These are phyloP conservation scores for Coptotermes formosanus DNA, from an alignment of 1,140 invertebrate genomes.

Conservation along the genomic window DNA sequence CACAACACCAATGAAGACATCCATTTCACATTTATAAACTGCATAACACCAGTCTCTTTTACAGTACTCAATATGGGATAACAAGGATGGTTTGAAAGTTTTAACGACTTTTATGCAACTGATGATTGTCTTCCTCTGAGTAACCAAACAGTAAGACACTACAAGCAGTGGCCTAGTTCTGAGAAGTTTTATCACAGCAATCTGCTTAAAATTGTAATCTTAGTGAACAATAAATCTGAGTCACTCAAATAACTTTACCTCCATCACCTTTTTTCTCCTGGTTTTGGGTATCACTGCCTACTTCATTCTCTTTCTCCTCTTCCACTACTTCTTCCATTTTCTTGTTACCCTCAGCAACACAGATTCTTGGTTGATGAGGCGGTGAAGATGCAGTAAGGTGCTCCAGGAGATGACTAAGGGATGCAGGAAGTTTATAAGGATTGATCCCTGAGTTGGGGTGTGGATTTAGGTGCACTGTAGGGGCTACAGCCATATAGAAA, in stretches of 20 bases:
- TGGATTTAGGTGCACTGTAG: constrained; percentile 49
- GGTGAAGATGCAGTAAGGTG: constrained; percentile 48
- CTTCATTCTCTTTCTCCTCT: constrained; percentile 33
- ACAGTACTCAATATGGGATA: too few species aligned
- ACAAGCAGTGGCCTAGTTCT: too few species aligned
- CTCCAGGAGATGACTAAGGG: constrained; percentile 63
- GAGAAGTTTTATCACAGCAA: too few species aligned
- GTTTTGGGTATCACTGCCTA: constrained; percentile 23
- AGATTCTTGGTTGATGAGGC: constrained; percentile 44
- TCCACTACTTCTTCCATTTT: constrained; percentile 29
- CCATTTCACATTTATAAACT: too few species aligned
- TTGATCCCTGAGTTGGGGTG: constrained; percentile 36
- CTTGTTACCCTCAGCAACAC: not conserved
- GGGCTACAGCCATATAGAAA: constrained; percentile 57
- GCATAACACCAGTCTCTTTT: too few species aligned
- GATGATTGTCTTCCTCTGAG: too few species aligned
- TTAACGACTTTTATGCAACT: too few species aligned
- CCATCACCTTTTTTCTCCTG: not conserved
- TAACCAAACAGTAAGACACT: too few species aligned
- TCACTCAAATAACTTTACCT: not conserved
- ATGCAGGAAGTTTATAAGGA: constrained; percentile 60
- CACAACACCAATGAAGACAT: too few species aligned
- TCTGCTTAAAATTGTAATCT: too few species aligned
- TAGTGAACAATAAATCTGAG: too few species aligned
- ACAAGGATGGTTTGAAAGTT: too few species aligned